phyloP scores from a whole-genome alignment of 2,888 invertebrate genomes.

The Dynastes tityus region DNA sequence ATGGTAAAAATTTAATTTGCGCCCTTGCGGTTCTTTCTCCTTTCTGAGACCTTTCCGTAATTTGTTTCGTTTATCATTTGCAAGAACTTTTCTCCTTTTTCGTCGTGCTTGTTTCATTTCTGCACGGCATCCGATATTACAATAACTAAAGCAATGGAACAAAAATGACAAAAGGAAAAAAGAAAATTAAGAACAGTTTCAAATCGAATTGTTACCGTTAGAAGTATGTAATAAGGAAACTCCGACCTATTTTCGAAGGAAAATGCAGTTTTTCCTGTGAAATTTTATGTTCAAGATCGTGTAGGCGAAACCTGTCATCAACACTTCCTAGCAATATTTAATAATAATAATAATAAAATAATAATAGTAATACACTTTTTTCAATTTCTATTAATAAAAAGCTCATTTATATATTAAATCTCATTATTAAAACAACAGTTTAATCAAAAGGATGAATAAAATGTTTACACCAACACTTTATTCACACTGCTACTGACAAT shows the following conservation, averaged over 20 bases:
- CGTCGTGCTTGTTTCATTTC: not conserved
- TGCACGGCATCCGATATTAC: not conserved
- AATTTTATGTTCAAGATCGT: no score
- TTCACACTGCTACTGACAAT: no score
- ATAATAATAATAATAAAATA: no score
- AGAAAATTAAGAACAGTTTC: not conserved
- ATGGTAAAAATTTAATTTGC: slow-evolving; percentile 41
- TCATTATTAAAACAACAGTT: no score
- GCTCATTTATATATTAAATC: no score
- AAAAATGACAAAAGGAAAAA: not conserved
- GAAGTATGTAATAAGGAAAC: not conserved
- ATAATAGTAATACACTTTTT: no score
- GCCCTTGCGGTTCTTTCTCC: slow-evolving; percentile 15
- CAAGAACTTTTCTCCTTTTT: not conserved
- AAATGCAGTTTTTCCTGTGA: not conserved
- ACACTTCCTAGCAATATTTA: no score
- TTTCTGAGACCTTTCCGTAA: slow-evolving; percentile 22
- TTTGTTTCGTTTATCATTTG: slow-evolving; percentile 31
- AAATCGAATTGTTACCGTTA: slow-evolving; percentile 1
- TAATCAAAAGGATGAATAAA: no score
- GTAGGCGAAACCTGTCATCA: no score
- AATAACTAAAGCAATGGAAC: slow-evolving; percentile 15
- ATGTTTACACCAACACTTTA: no score
- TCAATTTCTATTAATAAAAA: no score
- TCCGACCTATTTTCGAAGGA: not conserved